Evolutionary conservation across 2,113 vertebrate genomes (phyloP).

Genomic region (Trichechus manatus): DNA sequence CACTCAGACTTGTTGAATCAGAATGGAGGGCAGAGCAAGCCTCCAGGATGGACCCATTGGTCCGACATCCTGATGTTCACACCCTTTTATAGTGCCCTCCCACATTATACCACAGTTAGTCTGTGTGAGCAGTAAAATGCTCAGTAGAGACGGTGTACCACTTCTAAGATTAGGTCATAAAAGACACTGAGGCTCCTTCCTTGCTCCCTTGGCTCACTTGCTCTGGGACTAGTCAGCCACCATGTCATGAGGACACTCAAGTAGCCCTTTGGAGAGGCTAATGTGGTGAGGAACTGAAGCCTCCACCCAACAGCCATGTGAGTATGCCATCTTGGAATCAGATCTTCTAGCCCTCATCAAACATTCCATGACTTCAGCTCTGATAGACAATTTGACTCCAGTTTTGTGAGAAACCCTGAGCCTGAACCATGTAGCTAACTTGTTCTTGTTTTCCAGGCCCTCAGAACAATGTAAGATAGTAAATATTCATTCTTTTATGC

Average conservation of each 20-base stretch:
- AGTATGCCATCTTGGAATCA: accelerated
- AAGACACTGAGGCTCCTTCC: too few species aligned
- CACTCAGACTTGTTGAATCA: background rate
- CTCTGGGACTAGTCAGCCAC: accelerated
- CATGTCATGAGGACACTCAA: accelerated
- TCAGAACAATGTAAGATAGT: accelerated
- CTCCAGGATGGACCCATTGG: accelerated
- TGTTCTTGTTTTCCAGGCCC: background rate
- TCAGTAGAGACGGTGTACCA: accelerated
- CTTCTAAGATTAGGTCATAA: too few species aligned
- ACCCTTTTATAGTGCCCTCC: accelerated
- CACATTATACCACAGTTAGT: accelerated
- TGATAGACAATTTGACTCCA: accelerated
- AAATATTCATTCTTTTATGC: accelerated
- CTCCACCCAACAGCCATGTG: accelerated
- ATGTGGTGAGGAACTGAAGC: background rate
- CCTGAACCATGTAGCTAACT: accelerated
- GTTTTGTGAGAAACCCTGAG: background rate
- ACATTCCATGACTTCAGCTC: accelerated
- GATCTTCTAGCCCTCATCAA: accelerated
- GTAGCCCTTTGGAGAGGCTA: background rate
- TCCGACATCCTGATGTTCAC: background rate
- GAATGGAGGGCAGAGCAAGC: background rate
- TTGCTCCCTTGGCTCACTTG: background rate
- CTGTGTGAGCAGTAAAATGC: background rate